phyloP scores from a whole-genome alignment of 2,113 vertebrate genomes.

The Alectura lathami region DNA sequence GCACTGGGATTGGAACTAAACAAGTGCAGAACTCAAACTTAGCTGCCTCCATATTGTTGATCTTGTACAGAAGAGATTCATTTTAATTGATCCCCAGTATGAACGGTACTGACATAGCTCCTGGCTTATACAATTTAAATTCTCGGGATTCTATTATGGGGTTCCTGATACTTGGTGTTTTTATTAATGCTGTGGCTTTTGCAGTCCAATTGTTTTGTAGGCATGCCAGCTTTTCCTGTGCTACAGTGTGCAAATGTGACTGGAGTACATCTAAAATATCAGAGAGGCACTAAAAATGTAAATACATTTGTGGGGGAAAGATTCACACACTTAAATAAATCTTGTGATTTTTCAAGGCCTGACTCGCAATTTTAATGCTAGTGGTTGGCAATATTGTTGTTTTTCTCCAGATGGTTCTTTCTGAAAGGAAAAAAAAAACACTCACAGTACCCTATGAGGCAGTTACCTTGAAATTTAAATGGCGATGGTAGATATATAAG shows the following conservation, averaged over 20 bases:
- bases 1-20: not conserved
- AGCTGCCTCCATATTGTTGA: not conserved
- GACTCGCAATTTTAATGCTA: slow-evolving; percentile 44
- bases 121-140: not conserved
- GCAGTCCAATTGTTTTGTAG: not conserved
- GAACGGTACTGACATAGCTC: not conserved
- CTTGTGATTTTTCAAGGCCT: not conserved
- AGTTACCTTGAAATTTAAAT: slow-evolving; percentile 33
- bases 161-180: not conserved
- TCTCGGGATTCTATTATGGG: not conserved
- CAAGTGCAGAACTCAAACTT: not conserved
- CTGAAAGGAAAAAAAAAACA: not conserved
- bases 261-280: not conserved
- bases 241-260: not conserved
- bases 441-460: not conserved
- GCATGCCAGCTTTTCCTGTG: not conserved
- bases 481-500: not conserved
- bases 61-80: not conserved
- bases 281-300: not conserved
- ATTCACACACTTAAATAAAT: slow-evolving; percentile 12
- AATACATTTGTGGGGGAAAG: slow-evolving; percentile 20
- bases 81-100: not conserved
- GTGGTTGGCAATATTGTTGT: slow-evolving; percentile 33
- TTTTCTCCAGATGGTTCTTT: slow-evolving; percentile 56
- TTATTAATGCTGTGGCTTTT: not conserved